Base-by-base conservation (phyloP, 2,888 invertebrate genomes). In the Polydrusus cervinus region DNA sequence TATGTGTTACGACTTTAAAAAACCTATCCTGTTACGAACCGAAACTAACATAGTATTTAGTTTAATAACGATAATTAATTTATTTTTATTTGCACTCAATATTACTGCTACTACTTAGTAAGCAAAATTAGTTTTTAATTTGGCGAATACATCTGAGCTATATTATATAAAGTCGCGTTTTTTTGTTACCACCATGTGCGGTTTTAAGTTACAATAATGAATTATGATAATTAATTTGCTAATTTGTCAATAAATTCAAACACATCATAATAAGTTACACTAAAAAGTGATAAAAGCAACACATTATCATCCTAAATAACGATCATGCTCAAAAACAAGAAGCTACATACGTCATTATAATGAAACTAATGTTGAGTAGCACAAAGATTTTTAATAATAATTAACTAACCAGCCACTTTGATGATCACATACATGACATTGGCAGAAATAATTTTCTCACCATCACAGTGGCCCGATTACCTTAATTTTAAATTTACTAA, bases 121-220 rank as follows among this genome's bases (percentile, higher is more conserved):
- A 70, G 74, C 74, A 74, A 74, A 74, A 74, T 74, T 60, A 38
- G 20, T 74, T 65, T 70, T 74, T 74, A 74, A 74, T 74, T 74
- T 38, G 60, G 43, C 38, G 18, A 40, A 16, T 62, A 20, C 45
- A 68, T 8, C 49, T 13, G 60, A 47, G 16, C 30, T 25, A 61
- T 61, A 51, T n/a, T 60, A 8, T 18, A 47, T 25, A 43, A 62
- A 25, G 16, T 49, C 47, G 7, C 47, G 25, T 11, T 49, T 30
- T 64, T 49, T 16, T 64, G 53, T 67, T 53, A 30, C 66, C 66
- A 53, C 55, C 40, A 14, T 40, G 40, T 53, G 10, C 20, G 5
- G 71, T 25, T 64, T 45, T 71, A 71, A 55, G 55, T 71, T 55
- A 47, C 14, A 53, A 51, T 34, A 34, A 34, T 34, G 34, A 64